Conservation (phyloP, 2,113 vertebrate genomes). For the Rhabdornis inornatus region DNA sequence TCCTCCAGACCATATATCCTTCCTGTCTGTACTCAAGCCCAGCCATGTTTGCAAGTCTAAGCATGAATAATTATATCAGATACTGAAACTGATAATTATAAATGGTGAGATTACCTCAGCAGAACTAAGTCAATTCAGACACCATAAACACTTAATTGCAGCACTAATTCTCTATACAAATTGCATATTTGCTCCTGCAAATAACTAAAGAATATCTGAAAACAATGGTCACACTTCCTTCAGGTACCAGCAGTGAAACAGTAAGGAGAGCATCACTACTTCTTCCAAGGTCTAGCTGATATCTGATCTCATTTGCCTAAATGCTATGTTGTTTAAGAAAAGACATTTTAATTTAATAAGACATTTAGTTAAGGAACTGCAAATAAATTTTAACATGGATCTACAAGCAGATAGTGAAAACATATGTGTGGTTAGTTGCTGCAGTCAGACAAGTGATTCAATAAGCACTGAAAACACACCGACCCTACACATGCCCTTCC, state of each 20-base stretch:
- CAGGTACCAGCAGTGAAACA: neutral
- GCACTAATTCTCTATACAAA: neutral
- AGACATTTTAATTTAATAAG: neutral
- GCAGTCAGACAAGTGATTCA: neutral
- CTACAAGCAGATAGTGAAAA: neutral
- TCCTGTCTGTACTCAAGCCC: neutral
- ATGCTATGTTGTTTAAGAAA: neutral
- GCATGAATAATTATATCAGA: neutral
- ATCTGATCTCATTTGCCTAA: neutral
- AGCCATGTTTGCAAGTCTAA: neutral
- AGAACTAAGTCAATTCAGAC: neutral
- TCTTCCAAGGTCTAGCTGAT: neutral
- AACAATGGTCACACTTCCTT: neutral
- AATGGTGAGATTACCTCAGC: neutral
- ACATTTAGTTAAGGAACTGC: neutral
- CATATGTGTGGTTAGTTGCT: accelerated
- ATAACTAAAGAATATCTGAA: neutral
- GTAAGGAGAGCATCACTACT: neutral
- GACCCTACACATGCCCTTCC: neutral
- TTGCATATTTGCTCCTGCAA: neutral
- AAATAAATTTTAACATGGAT: neutral
- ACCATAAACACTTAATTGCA: neutral
- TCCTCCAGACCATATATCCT: neutral
- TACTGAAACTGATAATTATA: neutral
- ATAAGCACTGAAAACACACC: neutral